phyloP scores from a whole-genome alignment of 2,797 vertebrate genomes.

The Varecia variegata region DNA sequence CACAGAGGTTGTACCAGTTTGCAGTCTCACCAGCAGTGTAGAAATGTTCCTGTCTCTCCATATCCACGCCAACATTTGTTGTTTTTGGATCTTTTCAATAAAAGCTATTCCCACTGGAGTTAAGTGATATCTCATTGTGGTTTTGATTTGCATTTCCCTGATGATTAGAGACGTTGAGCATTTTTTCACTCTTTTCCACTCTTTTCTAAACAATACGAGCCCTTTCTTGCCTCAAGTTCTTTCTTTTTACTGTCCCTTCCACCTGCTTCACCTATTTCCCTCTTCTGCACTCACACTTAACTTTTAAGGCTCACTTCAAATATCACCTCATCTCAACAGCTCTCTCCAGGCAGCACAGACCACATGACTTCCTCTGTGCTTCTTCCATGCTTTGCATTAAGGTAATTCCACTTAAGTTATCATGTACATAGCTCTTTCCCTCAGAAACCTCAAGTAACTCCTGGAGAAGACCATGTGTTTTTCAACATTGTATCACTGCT shows the following conservation, averaged over 20 bases:
- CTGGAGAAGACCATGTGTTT: neutral
- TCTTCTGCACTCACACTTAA: neutral
- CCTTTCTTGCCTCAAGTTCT: neutral
- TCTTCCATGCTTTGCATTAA: neutral
- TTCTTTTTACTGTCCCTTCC: neutral
- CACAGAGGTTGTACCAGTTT: too few species aligned
- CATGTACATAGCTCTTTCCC: neutral
- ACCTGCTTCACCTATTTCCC: neutral
- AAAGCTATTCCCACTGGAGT: too few species aligned
- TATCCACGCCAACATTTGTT: too few species aligned
- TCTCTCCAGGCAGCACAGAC: neutral
- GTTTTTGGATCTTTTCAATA: too few species aligned
- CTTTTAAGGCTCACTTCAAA: neutral
- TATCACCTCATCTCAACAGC: neutral
- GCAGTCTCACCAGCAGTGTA: too few species aligned
- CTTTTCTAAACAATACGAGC: neutral
- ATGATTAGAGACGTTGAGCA: too few species aligned
- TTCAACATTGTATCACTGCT: neutral
- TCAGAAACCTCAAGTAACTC: neutral
- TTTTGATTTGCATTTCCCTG: too few species aligned
- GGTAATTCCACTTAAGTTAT: neutral
- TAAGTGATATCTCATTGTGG: too few species aligned
- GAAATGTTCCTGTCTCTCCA: too few species aligned
- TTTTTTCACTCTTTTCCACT: neutral
- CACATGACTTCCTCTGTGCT: neutral